A percentile compares a stretch with the other conserved stretches of the same genome.
These are phyloP conservation scores for Cataglyphis albicans DNA, from an alignment of 2,888 invertebrate genomes.

Conservation along the genomic window DNA sequence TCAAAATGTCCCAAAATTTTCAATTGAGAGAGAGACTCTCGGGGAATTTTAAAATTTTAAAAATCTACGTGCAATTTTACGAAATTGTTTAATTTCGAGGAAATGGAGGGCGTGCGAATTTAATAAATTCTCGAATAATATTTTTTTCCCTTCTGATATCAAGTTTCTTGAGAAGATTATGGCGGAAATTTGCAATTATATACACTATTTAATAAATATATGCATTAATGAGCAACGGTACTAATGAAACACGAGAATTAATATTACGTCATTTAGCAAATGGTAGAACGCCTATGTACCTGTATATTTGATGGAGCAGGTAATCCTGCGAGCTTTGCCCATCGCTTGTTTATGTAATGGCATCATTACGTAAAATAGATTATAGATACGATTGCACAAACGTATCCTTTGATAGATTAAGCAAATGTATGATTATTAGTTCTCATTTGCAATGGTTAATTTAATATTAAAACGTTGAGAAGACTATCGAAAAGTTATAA, in stretches of 20 bases:
- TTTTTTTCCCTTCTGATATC: not conserved
- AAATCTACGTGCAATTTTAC: not conserved
- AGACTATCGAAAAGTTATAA: not conserved
- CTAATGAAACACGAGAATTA: constrained; percentile 49
- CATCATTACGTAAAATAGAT: constrained; percentile 51
- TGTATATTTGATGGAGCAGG: constrained; percentile 36
- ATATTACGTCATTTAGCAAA: constrained; percentile 55
- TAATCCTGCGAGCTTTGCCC: constrained; percentile 47
- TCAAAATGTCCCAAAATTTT: not conserved
- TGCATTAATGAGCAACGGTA: constrained; percentile 22
- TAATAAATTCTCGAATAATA: not conserved
- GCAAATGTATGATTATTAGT: constrained; percentile 35
- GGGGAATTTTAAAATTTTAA: not conserved
- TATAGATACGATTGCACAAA: constrained; percentile 42
- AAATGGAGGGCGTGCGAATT: too few relatives aligned
- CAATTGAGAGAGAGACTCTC: not conserved
- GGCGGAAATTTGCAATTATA: constrained; percentile 1
- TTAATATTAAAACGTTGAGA: not conserved
- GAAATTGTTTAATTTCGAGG: not conserved
- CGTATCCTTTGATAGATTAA: constrained; percentile 39
- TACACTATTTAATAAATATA: constrained; percentile 4
- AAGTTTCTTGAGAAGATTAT: not conserved
- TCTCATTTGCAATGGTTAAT: not conserved
- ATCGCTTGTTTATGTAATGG: constrained; percentile 45
- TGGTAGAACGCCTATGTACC: constrained; percentile 20